These are phyloP conservation scores for Tichodroma muraria DNA, from an alignment of 2,113 vertebrate species.

Conservation along the genomic window DNA sequence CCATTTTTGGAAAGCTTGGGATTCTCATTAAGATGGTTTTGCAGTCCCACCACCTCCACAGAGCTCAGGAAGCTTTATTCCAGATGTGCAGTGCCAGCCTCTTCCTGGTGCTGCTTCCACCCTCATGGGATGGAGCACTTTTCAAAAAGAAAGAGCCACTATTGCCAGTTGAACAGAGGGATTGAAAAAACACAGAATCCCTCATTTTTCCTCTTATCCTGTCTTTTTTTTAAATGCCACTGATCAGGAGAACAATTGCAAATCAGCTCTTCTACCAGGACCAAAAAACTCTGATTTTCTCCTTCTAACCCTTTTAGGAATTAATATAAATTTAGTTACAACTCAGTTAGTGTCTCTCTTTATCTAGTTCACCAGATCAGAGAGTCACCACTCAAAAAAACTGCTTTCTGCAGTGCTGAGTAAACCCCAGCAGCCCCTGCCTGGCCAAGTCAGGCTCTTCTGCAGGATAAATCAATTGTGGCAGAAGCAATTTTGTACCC, in stretches of 20 bases:
- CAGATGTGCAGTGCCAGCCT: constrained; percentile 7
- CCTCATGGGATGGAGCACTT: not conserved
- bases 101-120: not conserved
- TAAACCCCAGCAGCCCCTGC: not conserved
- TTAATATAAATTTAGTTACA: not conserved
- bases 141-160: not conserved
- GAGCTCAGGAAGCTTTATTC: not conserved
- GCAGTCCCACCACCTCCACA: constrained; percentile 7
- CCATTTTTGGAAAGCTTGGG: not conserved
- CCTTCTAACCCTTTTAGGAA: not conserved
- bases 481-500: not conserved
- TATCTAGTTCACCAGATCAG: not conserved
- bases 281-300: not conserved
- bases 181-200: not conserved
- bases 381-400: not conserved
- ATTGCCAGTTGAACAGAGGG: not conserved
- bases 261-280: not conserved
- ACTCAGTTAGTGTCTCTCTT: not conserved
- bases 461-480: not conserved
- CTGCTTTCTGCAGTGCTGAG: not conserved
- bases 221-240: not conserved
- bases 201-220: not conserved
- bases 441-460: not conserved
- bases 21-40: constrained; percentile 17
- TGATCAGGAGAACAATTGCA: not conserved